Evolutionary conservation across 1,140 invertebrate species (phyloP), one percentile per base, ranked within the genome.

Genomic region (Drosophila varians): DNA sequence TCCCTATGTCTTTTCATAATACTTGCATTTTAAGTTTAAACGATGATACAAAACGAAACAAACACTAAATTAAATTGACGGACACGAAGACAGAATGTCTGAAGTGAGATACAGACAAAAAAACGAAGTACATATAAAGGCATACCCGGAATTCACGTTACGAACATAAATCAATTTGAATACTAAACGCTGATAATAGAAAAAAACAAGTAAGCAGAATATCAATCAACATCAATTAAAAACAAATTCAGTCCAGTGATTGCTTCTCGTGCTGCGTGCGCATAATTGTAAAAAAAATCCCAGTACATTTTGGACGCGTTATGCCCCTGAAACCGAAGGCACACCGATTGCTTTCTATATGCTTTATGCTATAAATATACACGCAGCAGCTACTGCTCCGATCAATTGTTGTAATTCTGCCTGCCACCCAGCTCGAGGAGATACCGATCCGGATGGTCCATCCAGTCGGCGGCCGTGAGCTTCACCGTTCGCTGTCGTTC

Each of bases 401-500:
- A 55, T 75, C 71, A 90, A 36, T 91, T 92, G 76, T 93, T 93
- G 79, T 96, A 96, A 74, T 95, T 94, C 23, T 94, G 94, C 36
- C 96, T 92, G 14, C 97, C 97, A 11, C 95, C 96, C 74, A 98
- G 92, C 90, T 98, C 96, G 47, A 98, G 92, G 26, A 98, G 92
- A 90, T 93, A 93, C 61, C 96, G 94, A 92, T 98, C 97, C 2
- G 97, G 97, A 93, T 98, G 96, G 90, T 98, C 96, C 69, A 97
- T 93, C 97, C 97, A 98, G 89, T 97, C 96, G 14, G 94, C 93
- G 0, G 95, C 94, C 38, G 95, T 96, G 46, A 97, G 90, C 90
- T 97, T 97, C 3, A 97, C 95, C 16, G 93, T 93, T 43, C 95
- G 91, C 66, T 97, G 95, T 68, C 95, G 94, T 91, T 98, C 96